Evolutionary conservation across 2,888 invertebrate species (phyloP), one percentile per base, ranked within the genome.

Genomic region (Hedychridium roseum): DNA sequence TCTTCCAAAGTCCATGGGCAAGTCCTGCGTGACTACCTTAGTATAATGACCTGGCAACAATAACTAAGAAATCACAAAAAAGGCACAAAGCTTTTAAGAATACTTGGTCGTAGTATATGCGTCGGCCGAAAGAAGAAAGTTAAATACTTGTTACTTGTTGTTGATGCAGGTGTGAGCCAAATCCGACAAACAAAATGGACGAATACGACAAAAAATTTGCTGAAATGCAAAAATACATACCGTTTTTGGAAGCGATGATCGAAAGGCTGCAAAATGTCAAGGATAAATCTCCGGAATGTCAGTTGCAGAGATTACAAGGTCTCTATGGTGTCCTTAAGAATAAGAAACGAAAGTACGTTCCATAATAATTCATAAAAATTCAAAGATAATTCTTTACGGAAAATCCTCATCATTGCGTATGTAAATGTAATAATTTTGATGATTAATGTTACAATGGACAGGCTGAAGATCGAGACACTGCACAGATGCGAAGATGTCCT

Each of bases 191-290:
- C 57, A 66, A 51, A 45, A 72, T 72, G 70, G 80, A 80, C 52
- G 82, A 82, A 38, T 87, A 87, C 80, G 83, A 85, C 52, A 77
- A 71, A 53, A 88, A 87, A 78, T 82, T 88, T 72, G 81, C 82
- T 61, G 85, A 86, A 70, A 85, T 89, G 81, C 86, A 87, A 79
- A 83, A 83, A 64, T 88, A 87, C 78, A 84, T 89, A 64, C 89
- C 90, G n/a, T 89, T 89, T 71, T 76, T 91, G 74, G 85, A 86
- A 69, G 85, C 81, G 59, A 87, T 90, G 82, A 89, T 89, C 67
- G 80, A 80, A 35, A 83, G 85, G 68, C 77, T 88, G 62, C 86
- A 86, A 69, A 84, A 80, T 60, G 81, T 82, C 11, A 80, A 82
- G 44, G 66, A 72, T 18, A 82, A 82, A 50, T 82, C 83, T 43